Percentiles rank a stretch among this genome's conserved stretches.
phyloP scores from a whole-genome alignment of 2,797 vertebrate species.

The Heliangelus exortis region DNA sequence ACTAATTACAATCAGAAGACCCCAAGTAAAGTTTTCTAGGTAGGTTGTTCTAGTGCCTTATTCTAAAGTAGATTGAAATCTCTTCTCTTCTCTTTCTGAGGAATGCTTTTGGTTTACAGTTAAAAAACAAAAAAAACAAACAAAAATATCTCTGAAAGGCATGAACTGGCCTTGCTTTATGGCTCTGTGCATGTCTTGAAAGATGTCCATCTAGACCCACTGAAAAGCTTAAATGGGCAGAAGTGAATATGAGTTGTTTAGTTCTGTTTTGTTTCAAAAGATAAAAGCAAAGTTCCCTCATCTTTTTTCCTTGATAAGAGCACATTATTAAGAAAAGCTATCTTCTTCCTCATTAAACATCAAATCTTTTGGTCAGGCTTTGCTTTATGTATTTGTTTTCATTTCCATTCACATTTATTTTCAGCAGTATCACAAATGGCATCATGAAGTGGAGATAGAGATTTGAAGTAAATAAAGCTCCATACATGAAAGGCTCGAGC shows the following conservation, averaged over 20 bases:
- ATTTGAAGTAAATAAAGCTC: constrained; percentile 23
- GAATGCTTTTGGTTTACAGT: background rate
- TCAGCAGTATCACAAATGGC: background rate
- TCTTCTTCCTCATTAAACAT: background rate
- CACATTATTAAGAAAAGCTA: background rate
- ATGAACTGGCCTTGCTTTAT: background rate
- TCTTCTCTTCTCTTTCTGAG: background rate
- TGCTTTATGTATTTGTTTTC: background rate
- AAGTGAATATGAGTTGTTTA: background rate
- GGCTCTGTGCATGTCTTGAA: background rate
- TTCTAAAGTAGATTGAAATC: background rate
- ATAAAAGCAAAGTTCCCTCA: background rate
- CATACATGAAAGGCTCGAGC: background rate
- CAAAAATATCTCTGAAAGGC: background rate
- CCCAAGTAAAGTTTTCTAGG: background rate
- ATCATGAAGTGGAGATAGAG: background rate
- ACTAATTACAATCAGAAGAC: background rate
- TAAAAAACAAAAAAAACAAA: too few species aligned
- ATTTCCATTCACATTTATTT: background rate
- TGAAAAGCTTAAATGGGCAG: background rate
- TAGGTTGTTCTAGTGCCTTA: background rate
- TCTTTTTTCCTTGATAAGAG: background rate
- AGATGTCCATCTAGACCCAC: background rate
- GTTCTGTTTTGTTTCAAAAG: background rate
- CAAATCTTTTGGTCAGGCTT: background rate